A percentile compares a stretch with the other conserved stretches of the same genome.
phyloP scores from a whole-genome alignment of 2,888 invertebrate species.

The Meta bourneti region DNA sequence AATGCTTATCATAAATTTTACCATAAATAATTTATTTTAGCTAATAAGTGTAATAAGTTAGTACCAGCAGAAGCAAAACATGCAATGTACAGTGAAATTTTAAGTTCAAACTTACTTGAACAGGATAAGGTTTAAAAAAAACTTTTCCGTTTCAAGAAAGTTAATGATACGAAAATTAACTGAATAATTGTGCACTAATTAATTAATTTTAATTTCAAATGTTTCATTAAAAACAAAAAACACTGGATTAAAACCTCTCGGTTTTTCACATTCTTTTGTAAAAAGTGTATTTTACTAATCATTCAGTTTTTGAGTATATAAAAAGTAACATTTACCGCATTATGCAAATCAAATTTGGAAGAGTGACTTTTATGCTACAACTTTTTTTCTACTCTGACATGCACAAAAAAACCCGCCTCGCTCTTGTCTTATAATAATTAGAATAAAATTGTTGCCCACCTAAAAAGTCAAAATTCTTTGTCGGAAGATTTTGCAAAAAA shows the following conservation, averaged over 20 bases:
- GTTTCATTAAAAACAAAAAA: background rate
- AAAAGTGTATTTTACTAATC: background rate
- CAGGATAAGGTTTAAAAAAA: background rate
- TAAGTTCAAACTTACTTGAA: background rate
- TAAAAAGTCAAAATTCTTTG: conserved; percentile 48
- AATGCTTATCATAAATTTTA: too few species aligned
- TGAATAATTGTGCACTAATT: background rate
- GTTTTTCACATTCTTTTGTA: background rate
- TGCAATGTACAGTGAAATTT: too few species aligned
- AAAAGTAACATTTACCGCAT: conserved; percentile 17
- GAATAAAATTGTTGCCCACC: conserved; percentile 33
- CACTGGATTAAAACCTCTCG: background rate
- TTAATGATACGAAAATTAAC: background rate
- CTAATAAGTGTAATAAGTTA: too few species aligned
- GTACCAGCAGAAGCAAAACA: too few species aligned
- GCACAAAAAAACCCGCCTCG: background rate
- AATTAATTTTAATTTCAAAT: background rate
- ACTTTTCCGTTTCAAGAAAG: background rate
- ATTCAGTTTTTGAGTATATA: conserved; percentile 10
- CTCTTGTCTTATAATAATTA: conserved; percentile 30
- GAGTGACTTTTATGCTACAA: conserved; percentile 26
- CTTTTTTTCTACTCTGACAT: background rate
- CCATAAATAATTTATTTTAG: too few species aligned
- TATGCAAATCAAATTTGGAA: conserved; percentile 46
- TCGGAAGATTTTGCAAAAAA: background rate